Base-by-base conservation (phyloP, 1,140 invertebrate genomes). In the Triops cancriformis region DNA sequence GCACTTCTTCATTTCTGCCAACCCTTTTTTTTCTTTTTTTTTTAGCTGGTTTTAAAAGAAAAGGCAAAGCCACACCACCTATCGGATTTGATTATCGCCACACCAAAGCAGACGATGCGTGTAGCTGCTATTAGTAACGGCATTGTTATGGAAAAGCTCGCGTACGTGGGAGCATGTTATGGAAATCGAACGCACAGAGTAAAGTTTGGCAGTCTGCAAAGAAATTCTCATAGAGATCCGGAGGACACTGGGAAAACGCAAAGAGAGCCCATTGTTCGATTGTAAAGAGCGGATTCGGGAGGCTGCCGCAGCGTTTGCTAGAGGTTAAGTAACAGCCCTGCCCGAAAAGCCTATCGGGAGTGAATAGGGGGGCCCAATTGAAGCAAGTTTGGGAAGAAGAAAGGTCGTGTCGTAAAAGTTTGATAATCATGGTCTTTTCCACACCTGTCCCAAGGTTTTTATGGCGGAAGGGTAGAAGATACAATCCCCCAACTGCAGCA, bases 371-470 rank as follows among this genome's bases (percentile, higher is more conserved):
- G 51, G 31, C 31, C 51, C 51, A 64, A 64, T 64, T 64, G 51
- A 64, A 64, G 51, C 51, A 14, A 64, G 51, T 64, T 64, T 64
- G 10, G 51, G 51, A 64, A 64, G 51, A 64, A 64, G 51, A 64
- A 64, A 64, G 51, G n/a, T 23, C 51, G 51, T 23, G 51, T 64
- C 51, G 51, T 64, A 64, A 64, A 64, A 64, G 51, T 64, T 64
- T 64, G 51, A 64, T 64, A 64, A 64, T 64, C 51, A 64, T 64
- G 51, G 51, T 23, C 51, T 64, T 64, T 64, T 64, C 51, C 51
- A 64, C 51, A 64, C 51, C 51, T 64, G 51, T 64, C 51, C 51
- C 31, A 64, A 64, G 23, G 51, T 64, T 64, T 64, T 64, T 64
- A 64, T 64, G n/a, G 23, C 51, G 14, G 14, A 23, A 37, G 14